Percentiles rank a stretch among this genome's conserved stretches.
Evolutionary conservation across 2,888 invertebrate species (phyloP).

Genomic region (Drosophila mercatorum): DNA sequence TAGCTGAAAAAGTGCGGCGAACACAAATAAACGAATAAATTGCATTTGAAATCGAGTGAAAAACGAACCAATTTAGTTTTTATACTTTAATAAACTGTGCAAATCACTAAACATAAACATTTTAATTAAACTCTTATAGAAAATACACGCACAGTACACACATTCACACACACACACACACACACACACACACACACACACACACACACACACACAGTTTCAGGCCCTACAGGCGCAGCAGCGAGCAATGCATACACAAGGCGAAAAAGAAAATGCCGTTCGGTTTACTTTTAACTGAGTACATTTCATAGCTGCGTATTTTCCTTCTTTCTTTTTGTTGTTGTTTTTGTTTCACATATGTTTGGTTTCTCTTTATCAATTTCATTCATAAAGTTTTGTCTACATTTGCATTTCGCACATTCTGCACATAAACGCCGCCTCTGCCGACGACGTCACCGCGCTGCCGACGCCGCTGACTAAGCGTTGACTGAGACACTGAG

Average conservation of each 20-base stretch:
- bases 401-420: constrained; percentile 58
- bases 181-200: constrained; percentile 4
- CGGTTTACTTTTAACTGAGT: constrained; percentile 25
- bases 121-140: neutral
- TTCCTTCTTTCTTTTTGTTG: neutral
- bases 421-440: constrained; percentile 31
- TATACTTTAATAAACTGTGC: neutral
- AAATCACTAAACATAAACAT: constrained; percentile 1
- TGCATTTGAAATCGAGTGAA: constrained; percentile 20
- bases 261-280: constrained; percentile 59
- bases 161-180: neutral
- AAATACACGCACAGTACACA: constrained; percentile 6
- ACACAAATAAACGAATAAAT: constrained; percentile 19
- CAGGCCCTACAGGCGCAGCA: constrained; percentile 21
- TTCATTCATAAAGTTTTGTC: constrained; percentile 67
- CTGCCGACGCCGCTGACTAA: constrained; percentile 56
- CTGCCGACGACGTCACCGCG: constrained; percentile 40
- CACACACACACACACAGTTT: neutral
- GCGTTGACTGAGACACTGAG: constrained; percentile 48
- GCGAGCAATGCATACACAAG: constrained; percentile 68
- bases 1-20: constrained; percentile 37
- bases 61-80: neutral
- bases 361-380: constrained; percentile 47
- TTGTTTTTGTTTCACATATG: constrained; percentile 6
- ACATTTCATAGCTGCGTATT: constrained; percentile 23